Percentiles rank a stretch among this genome's conserved stretches.
Conservation (phyloP, 2,888 invertebrate genomes). For the Callyntrura guangdongensis region DNA sequence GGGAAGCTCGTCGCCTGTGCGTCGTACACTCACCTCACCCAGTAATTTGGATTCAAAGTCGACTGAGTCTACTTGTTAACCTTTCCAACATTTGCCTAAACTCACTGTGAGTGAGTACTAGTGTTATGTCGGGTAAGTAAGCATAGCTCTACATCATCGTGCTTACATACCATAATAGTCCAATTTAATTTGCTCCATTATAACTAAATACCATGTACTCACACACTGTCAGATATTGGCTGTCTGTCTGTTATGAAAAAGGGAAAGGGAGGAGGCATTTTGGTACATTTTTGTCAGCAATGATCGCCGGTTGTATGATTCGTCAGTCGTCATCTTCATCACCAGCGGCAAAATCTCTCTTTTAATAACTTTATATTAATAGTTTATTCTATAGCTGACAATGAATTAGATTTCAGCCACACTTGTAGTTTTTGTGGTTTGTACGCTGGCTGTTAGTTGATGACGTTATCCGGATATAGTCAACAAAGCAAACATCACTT, state of each 20-base stretch:
- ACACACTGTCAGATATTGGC: slow-evolving; percentile 34
- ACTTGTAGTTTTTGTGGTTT: background rate
- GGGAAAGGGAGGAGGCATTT: slow-evolving; percentile 29
- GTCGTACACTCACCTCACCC: slow-evolving; percentile 3
- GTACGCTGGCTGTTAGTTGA: background rate
- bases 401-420: slow-evolving; percentile 48
- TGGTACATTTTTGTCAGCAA: background rate
- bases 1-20: background rate
- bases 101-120: background rate
- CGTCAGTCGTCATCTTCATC: slow-evolving; percentile 13
- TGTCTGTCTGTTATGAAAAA: background rate
- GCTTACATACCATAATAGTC: background rate
- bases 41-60: background rate
- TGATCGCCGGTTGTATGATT: background rate
- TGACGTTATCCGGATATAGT: slow-evolving; percentile 43
- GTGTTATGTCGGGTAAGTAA: slow-evolving; percentile 35
- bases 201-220: background rate
- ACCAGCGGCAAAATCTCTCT: slow-evolving; percentile 7
- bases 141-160: slow-evolving; percentile 5
- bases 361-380: slow-evolving; percentile 7
- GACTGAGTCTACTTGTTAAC: background rate
- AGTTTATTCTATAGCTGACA: slow-evolving; percentile 13
- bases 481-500: background rate
- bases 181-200: slow-evolving; percentile 15
- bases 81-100: background rate